Base-by-base conservation (phyloP, 2,113 vertebrate genomes). In the Miniopterus natalensis region DNA sequence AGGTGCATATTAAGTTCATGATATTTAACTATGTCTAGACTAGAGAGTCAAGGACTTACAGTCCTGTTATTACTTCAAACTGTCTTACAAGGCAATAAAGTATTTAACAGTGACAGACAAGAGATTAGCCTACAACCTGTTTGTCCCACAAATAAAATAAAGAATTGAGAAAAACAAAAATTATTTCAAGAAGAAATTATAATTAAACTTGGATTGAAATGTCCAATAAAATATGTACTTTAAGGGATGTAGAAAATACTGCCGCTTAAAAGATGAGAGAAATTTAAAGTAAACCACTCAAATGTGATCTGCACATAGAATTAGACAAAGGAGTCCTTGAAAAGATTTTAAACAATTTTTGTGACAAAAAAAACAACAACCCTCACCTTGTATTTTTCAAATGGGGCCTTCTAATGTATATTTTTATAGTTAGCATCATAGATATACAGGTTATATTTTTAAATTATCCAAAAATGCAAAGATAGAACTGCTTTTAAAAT, bases 261-360 rank as follows among this genome's bases (percentile, higher is more conserved):
- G 20, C 84, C 53, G 77, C 85, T 86, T 70, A 65, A 94, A 88
- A 88, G 14, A 89, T n/a, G 15, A 92, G 15, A 85, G 27, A 85
- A 85, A 79, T 75, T 57, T 74, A 90, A 73, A 96, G 88, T n/a
- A 77, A 96, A 95, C 65, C 20, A 88, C 36, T 25, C 49, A 92
- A 51, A 90, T n/a, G 13, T 45, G n/a, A 84, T 51, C 40, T 90
- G 53, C 29, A 66, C 25, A 70, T 4, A 79, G 45, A 92, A 85
- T 87, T 71, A 88, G 23, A 85, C 36, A 92, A 89, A 47, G n/a
- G 47, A 83, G 7, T 77, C 53, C 79, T 87, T 85, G 59, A 70
- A 90, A 88, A 92, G 31, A 79, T 27, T 53, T 53, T 87, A 73
- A 94, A 84, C 53, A 88, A 75, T 47, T 93, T 42, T 74, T 9